These are phyloP conservation scores for Psittacula echo DNA, from an alignment of 2,797 vertebrate species.

Conservation along the genomic window DNA sequence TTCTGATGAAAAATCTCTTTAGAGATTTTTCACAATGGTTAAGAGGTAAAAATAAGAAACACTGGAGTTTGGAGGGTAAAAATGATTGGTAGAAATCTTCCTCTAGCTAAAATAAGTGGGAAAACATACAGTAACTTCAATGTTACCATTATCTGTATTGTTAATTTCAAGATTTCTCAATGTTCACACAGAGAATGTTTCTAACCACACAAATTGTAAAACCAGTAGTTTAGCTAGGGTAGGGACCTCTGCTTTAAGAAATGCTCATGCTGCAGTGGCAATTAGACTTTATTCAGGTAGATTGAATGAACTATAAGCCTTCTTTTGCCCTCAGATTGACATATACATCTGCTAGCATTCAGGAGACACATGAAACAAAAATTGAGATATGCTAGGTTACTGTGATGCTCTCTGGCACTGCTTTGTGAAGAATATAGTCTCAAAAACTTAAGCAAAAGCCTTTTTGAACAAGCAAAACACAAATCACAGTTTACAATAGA, in stretches of 20 bases:
- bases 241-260: not conserved
- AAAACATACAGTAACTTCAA: not conserved
- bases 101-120: not conserved
- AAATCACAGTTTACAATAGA: slow-evolving; percentile 68
- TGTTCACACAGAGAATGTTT: not conserved
- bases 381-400: not conserved
- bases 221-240: not conserved
- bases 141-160: not conserved
- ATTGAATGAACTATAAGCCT: not conserved
- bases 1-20: not conserved
- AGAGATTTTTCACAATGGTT: not conserved
- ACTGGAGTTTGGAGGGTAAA: not conserved
- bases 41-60: not conserved
- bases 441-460: slow-evolving; percentile 55
- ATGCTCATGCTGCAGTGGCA: not conserved
- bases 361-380: not conserved
- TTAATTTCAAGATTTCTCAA: not conserved
- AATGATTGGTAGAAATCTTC: not conserved
- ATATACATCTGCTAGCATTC: not conserved
- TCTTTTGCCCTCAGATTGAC: not conserved
- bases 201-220: not conserved
- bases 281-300: not conserved
- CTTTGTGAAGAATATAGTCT: slow-evolving; percentile 22
- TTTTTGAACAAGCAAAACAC: slow-evolving; percentile 61
- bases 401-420: not conserved